Evolutionary conservation across 2,113 vertebrate genomes (phyloP).

Genomic region (Rostratula benghalensis): DNA sequence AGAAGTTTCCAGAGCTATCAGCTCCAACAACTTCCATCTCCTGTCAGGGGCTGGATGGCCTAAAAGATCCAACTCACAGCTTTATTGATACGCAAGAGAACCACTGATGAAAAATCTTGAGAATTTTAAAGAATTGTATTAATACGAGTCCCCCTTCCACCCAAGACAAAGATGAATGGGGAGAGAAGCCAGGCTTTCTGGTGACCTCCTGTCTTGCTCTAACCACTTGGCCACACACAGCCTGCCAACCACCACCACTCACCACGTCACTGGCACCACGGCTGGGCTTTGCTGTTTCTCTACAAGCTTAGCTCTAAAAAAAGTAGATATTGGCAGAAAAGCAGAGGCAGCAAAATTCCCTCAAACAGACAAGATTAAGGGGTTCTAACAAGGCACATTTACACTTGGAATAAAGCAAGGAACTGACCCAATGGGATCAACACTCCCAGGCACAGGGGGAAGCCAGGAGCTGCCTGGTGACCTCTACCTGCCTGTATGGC

Average conservation of each 20-base stretch:
- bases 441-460: background rate
- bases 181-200: background rate
- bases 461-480: background rate
- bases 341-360: background rate
- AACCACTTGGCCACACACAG: background rate
- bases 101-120: fast-evolving
- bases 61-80: background rate
- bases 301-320: background rate
- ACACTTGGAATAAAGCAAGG: background rate
- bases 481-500: background rate
- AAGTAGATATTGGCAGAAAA: background rate
- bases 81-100: background rate
- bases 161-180: fast-evolving
- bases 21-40: background rate
- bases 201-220: background rate
- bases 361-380: background rate
- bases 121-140: fast-evolving
- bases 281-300: background rate
- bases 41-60: fast-evolving
- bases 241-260: background rate
- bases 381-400: background rate
- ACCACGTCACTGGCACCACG: fast-evolving
- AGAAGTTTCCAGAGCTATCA: background rate
- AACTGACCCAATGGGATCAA: background rate
- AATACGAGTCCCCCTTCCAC: background rate